A percentile compares a stretch with the other conserved stretches of the same genome.
phyloP scores from a whole-genome alignment of 2,113 vertebrate species.

The Stigmatopora nigra region DNA sequence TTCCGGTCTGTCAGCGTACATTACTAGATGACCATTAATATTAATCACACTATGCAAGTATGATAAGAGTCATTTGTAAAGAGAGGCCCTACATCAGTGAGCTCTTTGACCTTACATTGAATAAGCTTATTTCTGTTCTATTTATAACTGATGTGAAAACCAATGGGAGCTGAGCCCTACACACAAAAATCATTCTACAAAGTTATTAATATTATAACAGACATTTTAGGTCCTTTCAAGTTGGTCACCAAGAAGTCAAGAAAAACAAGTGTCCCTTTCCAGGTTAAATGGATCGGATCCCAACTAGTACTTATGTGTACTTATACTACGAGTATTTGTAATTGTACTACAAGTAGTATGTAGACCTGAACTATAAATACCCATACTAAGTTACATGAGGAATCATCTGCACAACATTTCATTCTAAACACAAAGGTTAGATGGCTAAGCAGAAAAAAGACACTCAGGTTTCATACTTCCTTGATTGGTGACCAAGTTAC shows the following conservation, averaged over 20 bases:
- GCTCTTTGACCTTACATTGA: background rate
- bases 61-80: background rate
- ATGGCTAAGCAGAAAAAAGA: background rate
- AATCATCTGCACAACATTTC: background rate
- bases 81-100: background rate
- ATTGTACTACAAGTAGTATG: no score
- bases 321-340: no score
- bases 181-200: background rate
- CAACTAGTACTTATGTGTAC: no score
- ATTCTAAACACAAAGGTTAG: background rate
- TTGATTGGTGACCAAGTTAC: background rate
- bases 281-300: background rate
- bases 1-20: conserved; percentile 40
- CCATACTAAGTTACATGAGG: background rate
- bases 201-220: background rate
- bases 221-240: background rate
- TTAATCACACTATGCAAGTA: conserved; percentile 6
- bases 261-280: background rate
- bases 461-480: background rate
- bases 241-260: background rate
- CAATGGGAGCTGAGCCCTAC: background rate
- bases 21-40: conserved; percentile 28
- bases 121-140: background rate
- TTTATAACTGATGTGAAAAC: background rate
- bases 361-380: no score